Evolutionary conservation across 1,140 invertebrate genomes (phyloP).

Genomic region (Centruroides vittatus): DNA sequence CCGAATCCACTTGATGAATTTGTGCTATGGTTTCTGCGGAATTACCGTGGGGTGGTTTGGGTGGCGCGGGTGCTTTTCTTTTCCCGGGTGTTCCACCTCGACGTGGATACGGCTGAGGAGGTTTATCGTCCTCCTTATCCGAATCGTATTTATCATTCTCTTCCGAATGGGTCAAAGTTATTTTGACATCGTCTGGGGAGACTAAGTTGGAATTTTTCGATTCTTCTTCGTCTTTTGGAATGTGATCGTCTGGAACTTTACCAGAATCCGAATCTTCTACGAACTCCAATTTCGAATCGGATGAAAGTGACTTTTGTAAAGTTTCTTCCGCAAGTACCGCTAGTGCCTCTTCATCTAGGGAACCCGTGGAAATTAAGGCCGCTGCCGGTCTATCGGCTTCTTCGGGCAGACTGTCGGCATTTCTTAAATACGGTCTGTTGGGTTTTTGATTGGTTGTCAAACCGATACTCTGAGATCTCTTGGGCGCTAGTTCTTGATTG

Average conservation of each 20-base stretch:
- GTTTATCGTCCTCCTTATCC: slow-evolving; percentile 15
- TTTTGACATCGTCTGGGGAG: background rate
- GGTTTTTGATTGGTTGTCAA: slow-evolving; percentile 5
- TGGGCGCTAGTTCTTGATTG: background rate
- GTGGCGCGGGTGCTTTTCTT: slow-evolving; percentile 9
- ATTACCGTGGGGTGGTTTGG: background rate
- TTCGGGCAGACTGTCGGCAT: slow-evolving; percentile 31
- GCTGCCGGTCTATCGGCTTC: slow-evolving; percentile 29
- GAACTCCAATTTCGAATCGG: too few species aligned
- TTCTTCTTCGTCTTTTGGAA: slow-evolving; percentile 15
- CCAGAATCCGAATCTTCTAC: slow-evolving; percentile 26
- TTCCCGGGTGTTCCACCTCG: slow-evolving; percentile 2
- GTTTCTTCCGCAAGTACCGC: background rate
- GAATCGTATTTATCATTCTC: slow-evolving; percentile 1
- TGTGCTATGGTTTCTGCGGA: too few species aligned
- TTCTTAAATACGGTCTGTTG: slow-evolving; percentile 5
- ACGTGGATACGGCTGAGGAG: slow-evolving; percentile 13
- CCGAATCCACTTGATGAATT: too few species aligned
- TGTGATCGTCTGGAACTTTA: slow-evolving; percentile 20
- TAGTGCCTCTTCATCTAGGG: slow-evolving; percentile 35
- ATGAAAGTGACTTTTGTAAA: too few species aligned
- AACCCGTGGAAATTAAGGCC: slow-evolving; percentile 41
- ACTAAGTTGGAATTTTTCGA: background rate
- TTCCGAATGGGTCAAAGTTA: background rate
- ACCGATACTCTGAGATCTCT: slow-evolving; percentile 10